Evolutionary conservation across 2,888 invertebrate species (phyloP), one percentile per base, ranked within the genome.

Genomic region (Metopia argyrocephala): DNA sequence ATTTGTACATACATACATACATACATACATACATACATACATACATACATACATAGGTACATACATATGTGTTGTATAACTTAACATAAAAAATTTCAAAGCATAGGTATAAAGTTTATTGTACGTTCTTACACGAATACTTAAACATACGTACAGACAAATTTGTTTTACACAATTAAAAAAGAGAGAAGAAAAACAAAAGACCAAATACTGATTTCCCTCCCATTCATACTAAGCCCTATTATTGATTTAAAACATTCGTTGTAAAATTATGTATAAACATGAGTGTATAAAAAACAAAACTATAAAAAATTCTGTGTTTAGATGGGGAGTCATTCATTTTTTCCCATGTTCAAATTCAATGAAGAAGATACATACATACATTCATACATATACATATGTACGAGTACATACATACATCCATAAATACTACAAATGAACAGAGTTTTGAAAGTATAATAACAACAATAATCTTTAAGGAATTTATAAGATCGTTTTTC

Each of bases 21-120:
- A n/a, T n/a, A n/a, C n/a, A n/a, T n/a, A n/a, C n/a, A n/a, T 20
- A 52, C 31, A 46, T 38, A 57, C 2, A 25, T 73, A 68, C 20
- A 3, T 64, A 66, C 54, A 73, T 61, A 61, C 61, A 66, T 73
- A 50, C 61, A 78, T 48, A 48, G 15, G 48, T 20, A 73, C 52
- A 73, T 71, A 59, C 65, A 38, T 9, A 38, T n/a, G n/a, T n/a
- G n/a, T n/a, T n/a, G n/a, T n/a, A n/a, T 38, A 9, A 38, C 9
- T 12, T 9, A 38, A 38, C 9, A 15, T 12, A 38, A 38, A 38
- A 38, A 0, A 38, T 38, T 38, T 38, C 9, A 38, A 38, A 38
- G n/a, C n/a, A n/a, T n/a, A n/a, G n/a, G n/a, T n/a, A n/a, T 78
- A 59, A 71, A 78, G 65, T 59, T 66, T 78, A 52, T 65, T 65